A percentile compares a stretch with the other conserved stretches of the same genome.
phyloP scores from a whole-genome alignment of 2,888 invertebrate species.

The Branchellion lobata region DNA sequence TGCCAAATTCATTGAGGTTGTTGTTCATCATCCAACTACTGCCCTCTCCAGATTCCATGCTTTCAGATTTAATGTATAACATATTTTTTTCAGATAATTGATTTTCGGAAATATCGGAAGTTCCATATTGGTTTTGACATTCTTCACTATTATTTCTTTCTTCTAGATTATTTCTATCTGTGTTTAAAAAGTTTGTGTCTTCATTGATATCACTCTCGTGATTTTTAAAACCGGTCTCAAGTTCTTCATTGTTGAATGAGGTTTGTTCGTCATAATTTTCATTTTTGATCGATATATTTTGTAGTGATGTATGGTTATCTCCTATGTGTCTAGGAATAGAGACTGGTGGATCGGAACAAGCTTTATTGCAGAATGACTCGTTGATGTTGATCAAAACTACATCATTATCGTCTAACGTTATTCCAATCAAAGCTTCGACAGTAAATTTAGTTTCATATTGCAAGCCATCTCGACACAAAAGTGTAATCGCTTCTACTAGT shows the following conservation, averaged over 20 bases:
- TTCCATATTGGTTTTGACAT: neutral
- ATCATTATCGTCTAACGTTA: constrained; percentile 47
- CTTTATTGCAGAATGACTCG: constrained; percentile 23
- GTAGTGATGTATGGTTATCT: neutral
- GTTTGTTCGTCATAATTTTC: neutral
- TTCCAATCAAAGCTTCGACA: constrained; percentile 47
- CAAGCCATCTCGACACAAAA: constrained; percentile 45
- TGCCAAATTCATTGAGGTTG: neutral
- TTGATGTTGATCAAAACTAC: constrained; percentile 48
- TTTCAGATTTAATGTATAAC: neutral
- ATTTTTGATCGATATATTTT: neutral
- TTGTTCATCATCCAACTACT: neutral
- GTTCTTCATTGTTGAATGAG: neutral
- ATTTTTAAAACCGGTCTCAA: neutral
- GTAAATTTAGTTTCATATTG: constrained; percentile 41
- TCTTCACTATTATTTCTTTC: neutral
- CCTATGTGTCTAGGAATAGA: neutral
- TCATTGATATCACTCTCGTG: neutral
- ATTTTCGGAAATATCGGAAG: neutral
- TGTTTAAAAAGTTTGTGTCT: neutral
- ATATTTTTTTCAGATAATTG: neutral
- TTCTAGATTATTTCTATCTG: neutral
- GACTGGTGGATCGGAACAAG: neutral
- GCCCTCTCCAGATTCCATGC: neutral
- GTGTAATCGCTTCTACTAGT: constrained; percentile 43